Evolutionary conservation across 2,113 vertebrate genomes (phyloP).

Genomic region (Tichodroma muraria): DNA sequence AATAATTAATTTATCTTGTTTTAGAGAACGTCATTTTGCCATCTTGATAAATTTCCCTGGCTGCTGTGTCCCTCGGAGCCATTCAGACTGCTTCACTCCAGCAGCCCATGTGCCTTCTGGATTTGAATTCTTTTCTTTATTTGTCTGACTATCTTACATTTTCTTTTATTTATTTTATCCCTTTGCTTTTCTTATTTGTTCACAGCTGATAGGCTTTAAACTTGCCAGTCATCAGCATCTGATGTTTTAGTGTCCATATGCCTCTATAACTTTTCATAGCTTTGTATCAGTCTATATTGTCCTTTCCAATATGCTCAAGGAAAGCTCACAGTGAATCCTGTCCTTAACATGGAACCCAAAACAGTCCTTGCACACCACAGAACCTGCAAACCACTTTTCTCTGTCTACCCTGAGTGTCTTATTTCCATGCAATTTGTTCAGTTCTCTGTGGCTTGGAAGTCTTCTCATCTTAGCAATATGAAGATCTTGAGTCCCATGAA

Average conservation of each 20-base stretch:
- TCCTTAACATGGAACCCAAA: neutral
- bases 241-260: neutral
- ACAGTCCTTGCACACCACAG: neutral
- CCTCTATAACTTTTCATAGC: neutral
- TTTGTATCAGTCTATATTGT: neutral
- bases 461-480: neutral
- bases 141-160: neutral
- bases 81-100: neutral
- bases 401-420: neutral
- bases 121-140: neutral
- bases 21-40: conserved; percentile 38
- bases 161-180: neutral
- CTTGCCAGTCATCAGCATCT: neutral
- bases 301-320: neutral
- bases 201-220: neutral
- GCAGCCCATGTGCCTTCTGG: neutral
- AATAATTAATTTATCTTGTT: conserved; percentile 52
- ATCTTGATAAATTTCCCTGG: neutral
- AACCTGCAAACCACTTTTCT: neutral
- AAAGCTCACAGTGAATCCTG: neutral
- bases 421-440: neutral
- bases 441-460: neutral
- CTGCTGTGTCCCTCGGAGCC: neutral
- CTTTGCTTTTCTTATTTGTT: conserved; percentile 2
- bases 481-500: neutral